Evolutionary conservation across 1,140 invertebrate species (phyloP), one percentile per base, ranked within the genome.

Genomic region (Nasonia giraulti): DNA sequence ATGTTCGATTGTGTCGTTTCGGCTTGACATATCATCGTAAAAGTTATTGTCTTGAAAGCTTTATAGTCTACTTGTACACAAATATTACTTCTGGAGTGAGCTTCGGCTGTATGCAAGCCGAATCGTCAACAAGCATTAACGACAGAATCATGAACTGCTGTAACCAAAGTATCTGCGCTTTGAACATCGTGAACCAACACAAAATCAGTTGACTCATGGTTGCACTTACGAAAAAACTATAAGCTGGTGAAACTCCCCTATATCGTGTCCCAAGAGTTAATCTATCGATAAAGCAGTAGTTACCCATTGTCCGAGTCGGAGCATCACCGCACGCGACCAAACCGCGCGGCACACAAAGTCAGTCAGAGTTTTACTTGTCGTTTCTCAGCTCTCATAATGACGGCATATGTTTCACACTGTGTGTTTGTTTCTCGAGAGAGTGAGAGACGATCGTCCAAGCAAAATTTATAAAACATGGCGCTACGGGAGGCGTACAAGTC

Each of bases 321-420:
- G 80, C 68, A 71, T 71, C 62, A n/a, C 7, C 20, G 44, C 31
- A 66, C 47, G 50, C 27, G 76, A 31, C 47, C 17, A 77, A 50
- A 50, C 44, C 75, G 17, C 37, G 14, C 17, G 33, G 37, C 17
- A 20, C 17, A 40, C 37, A 20, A 74, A 66, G 73, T 12, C 73
- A 69, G 73, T 37, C 33, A 33, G 27, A 27, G 40, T 50, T 74
- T 82, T 62, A 71, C 79, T 10, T n/a, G 68, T 14, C 68, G n/a
- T 40, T 78, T 69, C 11, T 47, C 31, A 12, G 31, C 68, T 71
- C 68, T 20, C 14, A 11, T 88, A 89, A 89, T 88, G 85, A 85
- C 77, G 82, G 88, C 88, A 89, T 89, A 86, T 86, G 88, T 88
- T 89, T 89, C 88, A 86, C 85, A 84, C 85, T 77, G 85, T 37